These are phyloP conservation scores for Lindbergichthys nudifrons DNA, from an alignment of 2,797 vertebrate genomes.

Conservation along the genomic window DNA sequence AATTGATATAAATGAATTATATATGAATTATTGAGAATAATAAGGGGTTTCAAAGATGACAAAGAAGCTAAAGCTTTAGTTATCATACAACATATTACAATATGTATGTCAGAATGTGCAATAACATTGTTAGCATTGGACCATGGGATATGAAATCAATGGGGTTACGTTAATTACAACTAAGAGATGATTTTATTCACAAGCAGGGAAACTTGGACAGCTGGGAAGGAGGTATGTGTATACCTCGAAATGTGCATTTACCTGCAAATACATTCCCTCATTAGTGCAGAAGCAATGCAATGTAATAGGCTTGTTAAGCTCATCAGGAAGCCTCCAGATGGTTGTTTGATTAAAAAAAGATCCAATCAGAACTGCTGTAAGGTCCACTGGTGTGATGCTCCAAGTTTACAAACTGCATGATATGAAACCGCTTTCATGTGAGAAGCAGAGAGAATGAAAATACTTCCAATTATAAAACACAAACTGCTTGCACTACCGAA, in stretches of 20 bases:
- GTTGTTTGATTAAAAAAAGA: slow-evolving; percentile 54
- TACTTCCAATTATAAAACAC: slow-evolving; percentile 59
- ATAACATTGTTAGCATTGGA: background rate
- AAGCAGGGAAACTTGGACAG: background rate
- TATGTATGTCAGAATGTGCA: background rate
- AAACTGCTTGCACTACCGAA: slow-evolving; percentile 33
- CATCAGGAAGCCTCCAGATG: slow-evolving; percentile 56
- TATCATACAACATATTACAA: background rate
- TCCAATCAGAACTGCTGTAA: slow-evolving; percentile 39
- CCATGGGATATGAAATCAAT: background rate
- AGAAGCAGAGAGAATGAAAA: slow-evolving; percentile 27
- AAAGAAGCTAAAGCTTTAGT: background rate
- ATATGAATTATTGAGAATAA: background rate
- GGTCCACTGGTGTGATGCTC: slow-evolving; percentile 31
- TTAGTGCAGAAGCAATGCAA: slow-evolving; percentile 36
- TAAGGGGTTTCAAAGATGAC: slow-evolving; percentile 6
- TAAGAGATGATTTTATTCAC: slow-evolving; percentile 10
- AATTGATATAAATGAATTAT: background rate
- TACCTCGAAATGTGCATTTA: background rate
- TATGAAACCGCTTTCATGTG: slow-evolving; percentile 49
- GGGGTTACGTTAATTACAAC: background rate
- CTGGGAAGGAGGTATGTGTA: background rate
- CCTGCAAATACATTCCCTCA: slow-evolving; percentile 28
- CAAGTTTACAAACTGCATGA: slow-evolving; percentile 25
- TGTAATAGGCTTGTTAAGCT: slow-evolving; percentile 44